Percentiles rank a stretch among this genome's conserved stretches.
Evolutionary conservation across 1,140 invertebrate genomes (phyloP).

Genomic region (Polyergus mexicanus): DNA sequence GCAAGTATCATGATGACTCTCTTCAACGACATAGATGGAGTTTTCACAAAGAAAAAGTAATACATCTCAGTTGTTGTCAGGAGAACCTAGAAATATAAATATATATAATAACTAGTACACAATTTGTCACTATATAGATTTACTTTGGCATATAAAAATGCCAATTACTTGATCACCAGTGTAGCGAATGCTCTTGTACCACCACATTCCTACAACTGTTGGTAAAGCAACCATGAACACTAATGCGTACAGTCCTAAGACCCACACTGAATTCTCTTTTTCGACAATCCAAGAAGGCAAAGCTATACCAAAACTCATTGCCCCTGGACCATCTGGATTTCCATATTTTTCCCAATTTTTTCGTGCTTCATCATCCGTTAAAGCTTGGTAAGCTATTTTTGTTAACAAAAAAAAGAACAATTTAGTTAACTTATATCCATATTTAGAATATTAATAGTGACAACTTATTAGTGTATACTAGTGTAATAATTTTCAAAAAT

Average conservation of each 20-base stretch:
- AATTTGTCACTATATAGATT: not conserved
- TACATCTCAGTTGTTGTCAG: constrained; percentile 98
- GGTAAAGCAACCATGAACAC: constrained; percentile 99
- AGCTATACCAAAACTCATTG: constrained; percentile 99
- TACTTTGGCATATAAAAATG: constrained; percentile 18
- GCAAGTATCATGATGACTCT: constrained; percentile 98
- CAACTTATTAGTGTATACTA: not conserved
- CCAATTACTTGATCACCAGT: constrained; percentile 94
- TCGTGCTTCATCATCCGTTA: constrained; percentile 98
- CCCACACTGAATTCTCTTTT: constrained; percentile 99
- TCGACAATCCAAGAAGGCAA: constrained; percentile 99
- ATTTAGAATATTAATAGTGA: constrained; percentile 27
- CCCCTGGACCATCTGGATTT: constrained; percentile 99
- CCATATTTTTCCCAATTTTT: constrained; percentile 99
- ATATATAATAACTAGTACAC: not conserved
- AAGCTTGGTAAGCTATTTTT: constrained; percentile 90
- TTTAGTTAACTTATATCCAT: constrained; percentile 7
- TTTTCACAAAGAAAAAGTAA: constrained; percentile 98
- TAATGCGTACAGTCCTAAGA: constrained; percentile 97
- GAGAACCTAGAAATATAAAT: constrained; percentile 89
- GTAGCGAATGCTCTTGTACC: constrained; percentile 99
- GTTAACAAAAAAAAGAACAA: constrained; percentile 66
- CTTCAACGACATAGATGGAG: constrained; percentile 97
- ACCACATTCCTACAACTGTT: constrained; percentile 98
- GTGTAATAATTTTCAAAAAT: constrained; percentile 14